Evolutionary conservation across 2,797 vertebrate species (phyloP), one percentile per base, ranked within the genome.

Genomic region (Hyperoplus lanceolatus): DNA sequence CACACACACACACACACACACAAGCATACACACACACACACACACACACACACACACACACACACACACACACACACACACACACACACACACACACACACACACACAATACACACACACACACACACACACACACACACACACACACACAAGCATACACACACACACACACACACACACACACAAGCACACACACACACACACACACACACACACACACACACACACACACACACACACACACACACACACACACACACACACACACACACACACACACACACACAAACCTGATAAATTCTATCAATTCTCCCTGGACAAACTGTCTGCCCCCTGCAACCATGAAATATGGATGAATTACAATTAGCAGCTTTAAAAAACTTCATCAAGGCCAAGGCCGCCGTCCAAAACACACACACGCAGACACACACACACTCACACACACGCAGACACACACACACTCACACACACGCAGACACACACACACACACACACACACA

Each of bases 281-380:
- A 64, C 76, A 75, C 66, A 75, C 63, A 71, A 61, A 75, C 73
- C 66, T 68, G 58, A 69, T 62, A 29, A 29, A 74, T 46, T 82
- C 70, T 50, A 80, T 84, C 80, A 81, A 69, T 73, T 66, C 77
- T 83, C 81, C 45, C 56, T 79, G 48, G 11, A 72, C 56, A 80
- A 81, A 78, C 68, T 36, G 70, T 69, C 75, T 49, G 54, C 63
- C 70, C 73, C 67, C 75, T n/a, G 38, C 4, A 67, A 84, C 80
- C 80, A 86, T 89, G 83, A 88, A 87, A 90, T 89, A 89, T 91
- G 80, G 89, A 92, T 91, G 77, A 91, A 90, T 84, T 49, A 88
- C 85, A 92, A 88, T 91, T 88, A 80, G 67, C 77, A 86, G 83
- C 63, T 83, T 86, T 83, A 82, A 81, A 87, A 68, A 89, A 88